Percentiles rank a stretch among this genome's conserved stretches.
Conservation (phyloP, 2,797 vertebrate genomes). For the Sebastes minor region DNA sequence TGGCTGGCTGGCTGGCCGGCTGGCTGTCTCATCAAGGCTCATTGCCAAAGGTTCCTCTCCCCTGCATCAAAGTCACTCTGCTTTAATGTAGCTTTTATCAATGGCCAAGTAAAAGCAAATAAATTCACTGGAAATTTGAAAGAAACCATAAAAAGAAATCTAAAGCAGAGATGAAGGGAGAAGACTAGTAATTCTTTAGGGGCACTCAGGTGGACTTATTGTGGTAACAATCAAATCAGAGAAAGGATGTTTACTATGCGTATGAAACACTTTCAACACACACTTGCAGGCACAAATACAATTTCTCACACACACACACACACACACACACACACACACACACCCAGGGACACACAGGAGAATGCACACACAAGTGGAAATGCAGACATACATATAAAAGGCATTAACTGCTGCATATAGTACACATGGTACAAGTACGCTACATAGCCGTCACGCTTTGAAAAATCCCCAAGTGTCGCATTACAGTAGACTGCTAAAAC, state of each 20-base stretch:
- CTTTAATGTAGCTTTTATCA: slow-evolving; percentile 80
- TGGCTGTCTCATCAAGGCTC: slow-evolving; percentile 76
- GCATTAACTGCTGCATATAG: slow-evolving; percentile 41
- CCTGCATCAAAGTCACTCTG: slow-evolving; percentile 80
- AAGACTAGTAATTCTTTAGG: slow-evolving; percentile 56
- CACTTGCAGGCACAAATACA: slow-evolving; percentile 1
- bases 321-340: slow-evolving; percentile 4
- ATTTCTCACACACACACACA: not conserved
- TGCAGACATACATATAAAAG: slow-evolving; percentile 38
- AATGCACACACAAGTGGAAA: not conserved
- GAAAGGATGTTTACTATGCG: slow-evolving; percentile 40
- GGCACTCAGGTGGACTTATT: slow-evolving; percentile 52
- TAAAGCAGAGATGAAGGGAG: slow-evolving; percentile 63
- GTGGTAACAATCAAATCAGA: slow-evolving; percentile 60
- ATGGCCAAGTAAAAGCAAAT: slow-evolving; percentile 80
- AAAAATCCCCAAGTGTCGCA: slow-evolving; percentile 65
- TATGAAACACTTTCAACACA: not conserved
- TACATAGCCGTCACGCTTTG: slow-evolving; percentile 52
- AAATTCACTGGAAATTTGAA: slow-evolving; percentile 71
- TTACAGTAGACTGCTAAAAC: slow-evolving; percentile 69
- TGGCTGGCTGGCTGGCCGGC: slow-evolving; percentile 72
- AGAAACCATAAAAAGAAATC: slow-evolving; percentile 66
- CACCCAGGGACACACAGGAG: not conserved
- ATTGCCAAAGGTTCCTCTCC: slow-evolving; percentile 79
- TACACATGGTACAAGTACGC: slow-evolving; percentile 48